Base-by-base conservation (phyloP, 2,888 invertebrate genomes). In the Neoascia interrupta region DNA sequence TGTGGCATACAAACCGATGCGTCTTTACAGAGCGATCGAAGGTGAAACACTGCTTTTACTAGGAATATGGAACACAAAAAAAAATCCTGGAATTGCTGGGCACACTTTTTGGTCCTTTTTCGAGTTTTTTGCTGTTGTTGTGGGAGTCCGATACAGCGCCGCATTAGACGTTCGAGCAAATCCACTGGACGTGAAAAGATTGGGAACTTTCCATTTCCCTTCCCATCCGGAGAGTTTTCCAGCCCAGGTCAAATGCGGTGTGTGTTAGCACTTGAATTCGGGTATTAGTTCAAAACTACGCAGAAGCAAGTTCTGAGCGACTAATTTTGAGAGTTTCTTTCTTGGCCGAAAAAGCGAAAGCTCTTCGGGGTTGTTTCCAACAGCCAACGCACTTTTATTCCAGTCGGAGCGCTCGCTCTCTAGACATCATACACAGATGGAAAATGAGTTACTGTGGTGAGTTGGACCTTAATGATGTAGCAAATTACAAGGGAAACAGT, bases 21-120 rank as follows among this genome's bases (percentile, higher is more conserved):
- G 60, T 68, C 68, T 74, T 45, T 16, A 68, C 73, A 60, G 68
- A 74, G 37, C 68, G 53, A 68, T 68, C 60, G 60, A 68, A 74
- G 58, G 66, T 74, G 47, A 74, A 68, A 74, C 53, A 74, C 73
- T 74, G 73, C 68, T 60, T 53, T 53, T 54, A 37, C 45, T 47
- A 37, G 41, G 53, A 68, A 39, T 36, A 66, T 66, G 60, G 53
- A 43, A 58, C 16, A 51, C n/a, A 28, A 53, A 64, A 64, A 64
- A 64, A 63, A 45, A 54, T 53, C 11, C 45, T 68, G 60, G 68
- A 74, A 74, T 53, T 60, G 53, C 66, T 60, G 73, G 49, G 37
- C 51, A 26, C 39, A 39, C 45, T 37, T 45, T 16, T 41, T 56
- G 49, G 63, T 54, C 54, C 47, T 63, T 72, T 63, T 72, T 54